Evolutionary conservation across 2,797 vertebrate species (phyloP).

Genomic region (Etheostoma nigrum): DNA sequence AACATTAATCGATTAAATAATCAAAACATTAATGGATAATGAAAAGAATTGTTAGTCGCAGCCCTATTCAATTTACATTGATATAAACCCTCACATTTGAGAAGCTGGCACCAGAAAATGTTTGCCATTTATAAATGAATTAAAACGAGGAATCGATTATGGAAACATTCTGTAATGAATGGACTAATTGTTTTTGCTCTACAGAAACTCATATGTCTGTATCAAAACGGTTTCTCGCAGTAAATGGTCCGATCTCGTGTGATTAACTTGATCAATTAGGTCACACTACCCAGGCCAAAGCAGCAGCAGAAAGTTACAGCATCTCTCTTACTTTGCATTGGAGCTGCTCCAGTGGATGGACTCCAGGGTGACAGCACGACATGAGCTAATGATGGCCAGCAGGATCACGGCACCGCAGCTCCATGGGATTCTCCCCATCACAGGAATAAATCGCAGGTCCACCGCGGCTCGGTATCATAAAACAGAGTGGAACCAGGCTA

Average conservation of each 20-base stretch:
- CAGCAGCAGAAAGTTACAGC: conserved; percentile 27
- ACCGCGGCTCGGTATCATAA: conserved; percentile 63
- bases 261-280: not conserved
- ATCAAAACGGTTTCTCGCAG: not conserved
- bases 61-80: not conserved
- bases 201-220: not conserved
- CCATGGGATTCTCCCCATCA: conserved; percentile 76
- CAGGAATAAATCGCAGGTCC: conserved; percentile 47
- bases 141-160: not conserved
- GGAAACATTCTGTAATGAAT: not conserved
- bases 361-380: conserved; percentile 79
- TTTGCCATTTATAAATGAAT: not conserved
- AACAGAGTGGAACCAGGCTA: conserved; percentile 13
- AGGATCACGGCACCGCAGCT: conserved; percentile 65
- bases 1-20: not conserved
- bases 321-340: conserved; percentile 79
- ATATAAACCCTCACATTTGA: not conserved
- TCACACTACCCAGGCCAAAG: not conserved
- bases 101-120: not conserved
- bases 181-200: not conserved
- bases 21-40: not conserved
- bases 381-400: conserved; percentile 66
- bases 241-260: too few species aligned
- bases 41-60: not conserved
- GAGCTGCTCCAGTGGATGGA: conserved; percentile 85